phyloP scores from a whole-genome alignment of 2,113 vertebrate genomes.

The Hipposideros armiger region DNA sequence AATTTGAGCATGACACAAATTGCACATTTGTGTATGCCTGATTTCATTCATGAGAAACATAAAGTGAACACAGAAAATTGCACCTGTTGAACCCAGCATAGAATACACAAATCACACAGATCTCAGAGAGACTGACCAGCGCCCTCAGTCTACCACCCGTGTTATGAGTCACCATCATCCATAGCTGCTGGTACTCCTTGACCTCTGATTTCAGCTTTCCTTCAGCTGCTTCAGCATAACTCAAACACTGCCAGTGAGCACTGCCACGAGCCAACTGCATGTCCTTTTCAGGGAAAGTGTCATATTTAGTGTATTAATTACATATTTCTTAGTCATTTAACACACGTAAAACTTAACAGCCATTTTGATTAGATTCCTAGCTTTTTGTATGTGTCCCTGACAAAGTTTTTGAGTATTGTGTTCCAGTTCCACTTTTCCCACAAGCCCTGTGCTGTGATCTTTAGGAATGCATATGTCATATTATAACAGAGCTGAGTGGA shows the following conservation, averaged over 20 bases:
- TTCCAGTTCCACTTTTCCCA: not conserved
- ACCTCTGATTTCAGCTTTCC: not conserved
- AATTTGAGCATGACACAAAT: not conserved
- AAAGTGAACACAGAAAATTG: not conserved
- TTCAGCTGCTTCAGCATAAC: not conserved
- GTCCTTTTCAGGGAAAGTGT: not conserved
- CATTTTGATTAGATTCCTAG: not conserved
- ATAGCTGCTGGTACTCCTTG: not conserved
- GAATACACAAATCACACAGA: not conserved
- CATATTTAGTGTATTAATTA: not conserved
- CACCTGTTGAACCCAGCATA: not conserved
- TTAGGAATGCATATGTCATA: not conserved
- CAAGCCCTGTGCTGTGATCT: not conserved
- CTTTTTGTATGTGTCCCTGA: not conserved
- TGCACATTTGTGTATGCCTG: not conserved
- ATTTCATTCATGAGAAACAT: constrained; percentile 12
- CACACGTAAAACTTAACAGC: not conserved
- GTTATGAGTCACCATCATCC: not conserved
- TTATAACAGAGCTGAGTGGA: not conserved
- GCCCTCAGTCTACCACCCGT: rapidly evolving
- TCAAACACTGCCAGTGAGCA: not conserved
- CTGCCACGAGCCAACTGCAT: not conserved
- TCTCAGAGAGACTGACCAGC: not conserved
- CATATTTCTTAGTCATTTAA: constrained; percentile 27
- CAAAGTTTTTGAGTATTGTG: not conserved